Conservation (phyloP, 1,140 invertebrate species). For the Eriosoma lanigerum region DNA sequence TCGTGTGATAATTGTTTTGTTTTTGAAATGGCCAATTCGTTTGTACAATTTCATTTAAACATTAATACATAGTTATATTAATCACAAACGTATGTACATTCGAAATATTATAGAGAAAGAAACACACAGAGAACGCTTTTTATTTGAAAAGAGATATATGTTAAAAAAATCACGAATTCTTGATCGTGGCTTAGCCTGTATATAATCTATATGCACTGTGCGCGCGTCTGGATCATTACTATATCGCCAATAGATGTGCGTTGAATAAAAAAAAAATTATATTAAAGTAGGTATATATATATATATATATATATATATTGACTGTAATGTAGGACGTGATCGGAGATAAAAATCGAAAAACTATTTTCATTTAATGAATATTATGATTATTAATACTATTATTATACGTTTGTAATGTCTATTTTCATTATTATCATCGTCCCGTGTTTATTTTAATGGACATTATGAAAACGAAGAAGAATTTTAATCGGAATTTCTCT, state of each 20-base stretch:
- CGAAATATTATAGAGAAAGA: neutral
- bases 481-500: neutral
- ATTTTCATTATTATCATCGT: constrained; percentile 27
- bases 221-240: constrained; percentile 12
- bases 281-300: too few species aligned
- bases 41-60: neutral
- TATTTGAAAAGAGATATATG: constrained; percentile 1
- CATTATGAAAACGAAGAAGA: neutral
- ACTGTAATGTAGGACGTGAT: constrained; percentile 20
- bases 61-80: neutral
- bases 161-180: constrained; percentile 22
- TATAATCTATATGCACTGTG: neutral
- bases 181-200: constrained; percentile 1
- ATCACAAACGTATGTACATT: neutral
- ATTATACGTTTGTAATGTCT: constrained; percentile 28
- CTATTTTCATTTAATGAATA: constrained; percentile 40
- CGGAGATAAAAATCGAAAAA: constrained; percentile 39
- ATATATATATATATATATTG: neutral
- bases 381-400: constrained; percentile 38
- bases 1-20: constrained; percentile 1
- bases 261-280: constrained; percentile 42
- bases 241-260: constrained; percentile 14
- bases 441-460: constrained; percentile 4
- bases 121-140: neutral
- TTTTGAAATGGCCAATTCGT: neutral